Conservation (phyloP, 2,113 vertebrate genomes). For the Oncorhynchus keta region DNA sequence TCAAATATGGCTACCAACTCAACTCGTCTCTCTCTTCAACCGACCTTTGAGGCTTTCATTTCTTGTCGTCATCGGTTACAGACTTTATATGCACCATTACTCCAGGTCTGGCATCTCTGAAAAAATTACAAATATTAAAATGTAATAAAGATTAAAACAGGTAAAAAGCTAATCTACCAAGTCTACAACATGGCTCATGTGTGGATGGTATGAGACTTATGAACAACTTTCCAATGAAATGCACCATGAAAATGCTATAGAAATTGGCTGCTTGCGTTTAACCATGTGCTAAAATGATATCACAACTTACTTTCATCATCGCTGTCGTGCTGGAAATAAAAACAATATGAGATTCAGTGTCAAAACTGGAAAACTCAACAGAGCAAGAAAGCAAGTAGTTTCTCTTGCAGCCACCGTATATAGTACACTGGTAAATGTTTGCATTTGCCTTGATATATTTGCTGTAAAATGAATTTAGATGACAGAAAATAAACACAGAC, state of each 20-base stretch:
- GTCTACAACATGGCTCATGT: background rate
- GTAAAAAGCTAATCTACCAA: background rate
- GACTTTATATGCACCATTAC: conserved; percentile 69
- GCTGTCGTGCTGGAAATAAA: conserved; percentile 83
- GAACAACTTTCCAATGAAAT: background rate
- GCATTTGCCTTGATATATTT: background rate
- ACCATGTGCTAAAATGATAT: too few species aligned
- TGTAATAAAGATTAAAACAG: conserved; percentile 43
- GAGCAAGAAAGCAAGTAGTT: background rate
- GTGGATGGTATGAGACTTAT: background rate
- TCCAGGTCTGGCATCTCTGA: conserved; percentile 96
- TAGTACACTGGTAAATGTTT: background rate
- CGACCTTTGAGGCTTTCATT: conserved; percentile 66
- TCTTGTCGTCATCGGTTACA: conserved; percentile 53
- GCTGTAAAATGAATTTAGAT: background rate
- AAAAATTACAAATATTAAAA: conserved; percentile 43
- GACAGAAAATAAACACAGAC: conserved; percentile 70
- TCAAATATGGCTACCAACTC: conserved; percentile 77
- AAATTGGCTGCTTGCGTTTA: too few species aligned
- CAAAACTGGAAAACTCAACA: background rate
- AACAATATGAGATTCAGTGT: conserved; percentile 15
- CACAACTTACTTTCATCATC: conserved; percentile 89
- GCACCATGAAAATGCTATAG: too few species aligned
- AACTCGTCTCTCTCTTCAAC: conserved; percentile 72
- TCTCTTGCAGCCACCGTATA: background rate